These are phyloP conservation scores for Heliothis virescens DNA, from an alignment of 1,140 invertebrate genomes.

Conservation along the genomic window DNA sequence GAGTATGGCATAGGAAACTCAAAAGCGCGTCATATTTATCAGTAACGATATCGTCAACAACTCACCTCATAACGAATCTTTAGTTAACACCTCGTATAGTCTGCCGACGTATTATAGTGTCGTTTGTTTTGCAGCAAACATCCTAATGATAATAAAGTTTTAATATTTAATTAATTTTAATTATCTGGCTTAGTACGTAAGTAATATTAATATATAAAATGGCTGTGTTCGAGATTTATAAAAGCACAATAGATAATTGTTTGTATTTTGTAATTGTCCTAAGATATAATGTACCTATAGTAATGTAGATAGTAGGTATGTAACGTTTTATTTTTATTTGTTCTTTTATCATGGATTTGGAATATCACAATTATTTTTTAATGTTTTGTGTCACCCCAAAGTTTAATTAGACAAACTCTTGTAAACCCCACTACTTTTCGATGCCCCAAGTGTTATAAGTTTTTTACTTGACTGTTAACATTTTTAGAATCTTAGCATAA, in stretches of 20 bases:
- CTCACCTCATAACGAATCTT: too few species aligned
- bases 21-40: too few species aligned
- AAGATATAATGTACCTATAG: slow-evolving; percentile 31
- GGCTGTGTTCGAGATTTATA: slow-evolving; percentile 82
- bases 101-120: neutral
- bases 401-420: neutral
- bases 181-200: slow-evolving; percentile 44
- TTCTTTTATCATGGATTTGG: neutral
- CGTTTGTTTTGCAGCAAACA: slow-evolving; percentile 2
- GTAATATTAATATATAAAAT: slow-evolving; percentile 70
- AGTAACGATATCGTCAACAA: too few species aligned
- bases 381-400: neutral
- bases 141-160: slow-evolving; percentile 8
- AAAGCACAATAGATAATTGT: slow-evolving; percentile 72
- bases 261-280: slow-evolving; percentile 68
- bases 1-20: too few species aligned
- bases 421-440: slow-evolving; percentile 14
- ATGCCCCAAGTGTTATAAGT: slow-evolving; percentile 29
- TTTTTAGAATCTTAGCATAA: slow-evolving; percentile 3
- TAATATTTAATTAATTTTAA: neutral
- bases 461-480: slow-evolving; percentile 14
- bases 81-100: too few species aligned
- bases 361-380: neutral
- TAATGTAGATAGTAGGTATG: slow-evolving; percentile 38
- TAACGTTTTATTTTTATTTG: neutral